A percentile compares a stretch with the other conserved stretches of the same genome.
phyloP scores from a whole-genome alignment of 2,888 invertebrate species.

The Parelbella ahira region DNA sequence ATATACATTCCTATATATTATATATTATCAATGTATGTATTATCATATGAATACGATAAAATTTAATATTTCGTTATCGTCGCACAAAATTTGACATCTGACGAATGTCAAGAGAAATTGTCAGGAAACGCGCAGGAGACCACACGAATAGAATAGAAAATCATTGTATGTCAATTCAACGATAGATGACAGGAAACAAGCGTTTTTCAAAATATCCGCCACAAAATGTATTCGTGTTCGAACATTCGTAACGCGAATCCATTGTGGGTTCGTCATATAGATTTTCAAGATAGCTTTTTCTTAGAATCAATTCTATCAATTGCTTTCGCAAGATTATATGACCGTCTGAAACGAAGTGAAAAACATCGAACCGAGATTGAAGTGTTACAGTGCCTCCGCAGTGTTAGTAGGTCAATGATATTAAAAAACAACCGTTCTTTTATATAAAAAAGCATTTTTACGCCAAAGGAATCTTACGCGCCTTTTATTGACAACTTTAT shows the following conservation, averaged over 20 bases:
- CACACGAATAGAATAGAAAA: too few relatives aligned
- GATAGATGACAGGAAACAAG: too few relatives aligned
- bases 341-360: constrained; percentile 1
- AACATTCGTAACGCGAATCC: background rate
- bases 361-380: constrained; percentile 23
- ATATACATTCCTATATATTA: too few relatives aligned
- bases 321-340: constrained; percentile 3
- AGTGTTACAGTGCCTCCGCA: constrained; percentile 7
- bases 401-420: constrained; percentile 23
- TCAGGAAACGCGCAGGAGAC: too few relatives aligned
- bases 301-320: constrained; percentile 8
- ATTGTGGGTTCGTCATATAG: background rate
- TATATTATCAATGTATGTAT: too few relatives aligned
- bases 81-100: too few relatives aligned
- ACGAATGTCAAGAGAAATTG: too few relatives aligned
- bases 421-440: constrained; percentile 39
- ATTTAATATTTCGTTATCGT: too few relatives aligned
- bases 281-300: constrained; percentile 3
- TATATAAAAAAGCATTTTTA: constrained; percentile 43
- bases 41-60: too few relatives aligned
- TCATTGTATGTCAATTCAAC: too few relatives aligned
- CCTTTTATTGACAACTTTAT: constrained; percentile 61
- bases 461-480: constrained; percentile 45
- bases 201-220: too few relatives aligned
- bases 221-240: too few relatives aligned